Evolutionary conservation across 2,113 vertebrate species (phyloP).

Genomic region (Eulemur macaco): DNA sequence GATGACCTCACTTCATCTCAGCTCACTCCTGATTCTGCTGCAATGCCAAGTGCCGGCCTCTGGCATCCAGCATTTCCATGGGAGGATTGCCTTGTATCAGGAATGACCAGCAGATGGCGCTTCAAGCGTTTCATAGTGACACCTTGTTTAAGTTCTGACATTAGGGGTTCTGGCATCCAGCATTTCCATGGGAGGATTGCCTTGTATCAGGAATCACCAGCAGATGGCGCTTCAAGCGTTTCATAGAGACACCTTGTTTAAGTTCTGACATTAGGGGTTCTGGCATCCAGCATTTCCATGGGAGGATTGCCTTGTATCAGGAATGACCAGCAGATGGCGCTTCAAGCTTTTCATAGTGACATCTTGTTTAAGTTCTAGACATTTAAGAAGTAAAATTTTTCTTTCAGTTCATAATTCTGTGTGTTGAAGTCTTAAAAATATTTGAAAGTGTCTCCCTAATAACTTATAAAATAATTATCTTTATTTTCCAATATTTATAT

Average conservation of each 20-base stretch:
- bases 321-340: background rate
- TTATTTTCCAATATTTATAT: background rate
- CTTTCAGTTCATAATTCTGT: background rate
- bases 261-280: background rate
- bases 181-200: background rate
- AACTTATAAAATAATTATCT: background rate
- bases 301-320: background rate
- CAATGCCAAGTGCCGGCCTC: background rate
- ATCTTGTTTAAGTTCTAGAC: background rate
- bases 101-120: background rate
- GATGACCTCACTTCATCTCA: background rate
- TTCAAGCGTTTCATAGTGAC: background rate
- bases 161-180: background rate
- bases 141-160: background rate
- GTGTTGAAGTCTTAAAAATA: background rate
- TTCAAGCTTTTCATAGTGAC: background rate
- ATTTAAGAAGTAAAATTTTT: background rate
- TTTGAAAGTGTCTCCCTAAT: background rate
- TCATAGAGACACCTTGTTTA: background rate
- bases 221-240: background rate
- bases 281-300: background rate
- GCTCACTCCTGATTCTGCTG: background rate
- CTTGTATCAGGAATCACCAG: background rate
- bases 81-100: background rate
- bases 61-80: background rate